A percentile compares a stretch with the other conserved stretches of the same genome.
These are phyloP conservation scores for Aspiorhynchus laticeps DNA, from an alignment of 2,113 vertebrate species.

Conservation along the genomic window DNA sequence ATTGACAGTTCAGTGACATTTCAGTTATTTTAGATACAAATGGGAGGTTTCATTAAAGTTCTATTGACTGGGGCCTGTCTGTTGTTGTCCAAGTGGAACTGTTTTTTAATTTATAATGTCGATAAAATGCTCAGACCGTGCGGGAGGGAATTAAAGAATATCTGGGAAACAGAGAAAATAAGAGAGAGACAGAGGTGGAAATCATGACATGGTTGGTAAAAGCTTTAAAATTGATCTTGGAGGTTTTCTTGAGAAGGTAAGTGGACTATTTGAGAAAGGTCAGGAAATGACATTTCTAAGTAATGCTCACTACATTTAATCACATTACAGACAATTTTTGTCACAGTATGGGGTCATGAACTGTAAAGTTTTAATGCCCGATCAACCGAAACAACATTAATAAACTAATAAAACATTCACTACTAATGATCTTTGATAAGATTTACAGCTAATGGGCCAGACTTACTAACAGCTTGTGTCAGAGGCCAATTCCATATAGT, in stretches of 20 bases:
- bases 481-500: too few species aligned
- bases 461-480: background rate
- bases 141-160: background rate
- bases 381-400: background rate
- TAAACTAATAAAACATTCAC: background rate
- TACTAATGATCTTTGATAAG: background rate
- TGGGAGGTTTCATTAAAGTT: constrained; percentile 10
- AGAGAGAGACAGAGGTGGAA: background rate
- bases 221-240: constrained; percentile 12
- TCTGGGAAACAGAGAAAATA: background rate
- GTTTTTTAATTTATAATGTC: constrained; percentile 30
- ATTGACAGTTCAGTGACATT: background rate
- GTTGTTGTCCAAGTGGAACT: constrained; percentile 32
- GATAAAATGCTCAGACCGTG: background rate
- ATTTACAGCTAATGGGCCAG: background rate
- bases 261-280: constrained; percentile 20
- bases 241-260: background rate
- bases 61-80: background rate
- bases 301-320: background rate
- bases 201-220: constrained; percentile 8
- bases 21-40: background rate
- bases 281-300: constrained; percentile 20
- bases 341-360: background rate
- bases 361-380: background rate
- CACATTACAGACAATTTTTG: background rate